These are phyloP conservation scores for Coregonus sp. DNA, from an alignment of 2,797 vertebrate genomes.

Conservation along the genomic window DNA sequence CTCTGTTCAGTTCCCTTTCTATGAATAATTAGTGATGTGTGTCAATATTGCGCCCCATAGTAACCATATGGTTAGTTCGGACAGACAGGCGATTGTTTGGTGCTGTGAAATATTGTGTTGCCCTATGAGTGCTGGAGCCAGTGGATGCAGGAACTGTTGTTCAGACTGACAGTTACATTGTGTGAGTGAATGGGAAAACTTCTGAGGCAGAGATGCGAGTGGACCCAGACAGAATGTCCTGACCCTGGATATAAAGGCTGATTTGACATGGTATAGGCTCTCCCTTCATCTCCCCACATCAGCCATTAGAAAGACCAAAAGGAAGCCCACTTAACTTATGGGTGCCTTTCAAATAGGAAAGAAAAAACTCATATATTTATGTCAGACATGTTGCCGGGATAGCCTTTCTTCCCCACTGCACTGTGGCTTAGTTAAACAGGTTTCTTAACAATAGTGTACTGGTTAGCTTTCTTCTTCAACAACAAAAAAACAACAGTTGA, in stretches of 20 bases:
- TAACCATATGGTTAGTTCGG: constrained; percentile 98
- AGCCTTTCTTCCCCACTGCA: constrained; percentile 13
- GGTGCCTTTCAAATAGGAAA: constrained; percentile 64
- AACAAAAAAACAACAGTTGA: background rate
- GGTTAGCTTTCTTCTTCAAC: background rate
- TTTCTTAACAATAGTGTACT: background rate
- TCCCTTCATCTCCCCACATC: constrained; percentile 66
- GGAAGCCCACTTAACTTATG: constrained; percentile 84
- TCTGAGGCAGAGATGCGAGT: constrained; percentile 94
- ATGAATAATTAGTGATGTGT: constrained; percentile 97
- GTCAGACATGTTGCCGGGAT: constrained; percentile 58
- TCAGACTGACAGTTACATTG: constrained; percentile 99
- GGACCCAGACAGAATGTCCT: constrained; percentile 99
- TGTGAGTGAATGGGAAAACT: constrained; percentile 93
- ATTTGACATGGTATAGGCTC: constrained; percentile 94
- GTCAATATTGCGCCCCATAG: constrained; percentile 99
- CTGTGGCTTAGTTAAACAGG: constrained; percentile 14
- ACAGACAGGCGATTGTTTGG: constrained; percentile 97
- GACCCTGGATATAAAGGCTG: constrained; percentile 99
- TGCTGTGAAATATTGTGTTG: constrained; percentile 99
- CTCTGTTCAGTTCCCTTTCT: constrained; percentile 53
- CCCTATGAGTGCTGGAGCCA: constrained; percentile 96
- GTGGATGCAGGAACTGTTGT: constrained; percentile 93
- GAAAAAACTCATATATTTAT: constrained; percentile 74
- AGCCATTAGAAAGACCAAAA: constrained; percentile 61